Base-by-base conservation (phyloP, 2,888 invertebrate species). In the Calliscelio sp. region DNA sequence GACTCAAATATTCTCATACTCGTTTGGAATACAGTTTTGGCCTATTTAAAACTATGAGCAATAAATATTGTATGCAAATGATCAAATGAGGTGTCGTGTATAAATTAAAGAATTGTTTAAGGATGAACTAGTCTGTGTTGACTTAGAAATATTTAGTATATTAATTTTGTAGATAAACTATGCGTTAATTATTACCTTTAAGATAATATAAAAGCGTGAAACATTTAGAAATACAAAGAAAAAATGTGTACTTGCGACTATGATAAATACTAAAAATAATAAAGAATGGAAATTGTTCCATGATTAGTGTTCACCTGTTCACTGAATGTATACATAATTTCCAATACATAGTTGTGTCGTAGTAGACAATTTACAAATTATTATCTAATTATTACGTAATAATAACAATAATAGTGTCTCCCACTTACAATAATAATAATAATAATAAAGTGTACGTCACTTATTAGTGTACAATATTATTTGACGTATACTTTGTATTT, bases 61-160 rank as follows among this genome's bases (percentile, higher is more conserved):
- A 10, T 63, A 53, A 63, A 74, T 63, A 63, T 63, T 74, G 14
- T 25, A 38, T 51, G 61, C 18, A 61, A 61, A 61, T 61, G 51
- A 51, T 61, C 18, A 38, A 73, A 73, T 20, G 25, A 59, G 25
- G 25, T 25, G 38, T 44, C 16, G 38, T 24, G 59, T 49, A 49
- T 35, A 46, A 22, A 73, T 59, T 71, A 59, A 73, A 59, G 18
- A 59, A 49, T 59, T 57, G 46, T 59, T 71, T 59, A 14, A 46
- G 32, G 24, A 57, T 8, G 22, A 70, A 44, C 41, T 70, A 46
- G 57, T 46, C 16, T 5, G 8, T 20, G 44, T 53, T 51, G 11
- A 7, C 61, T 73, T 24, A 57, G 28, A 22, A 20, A 28, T 70
- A 70, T 57, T 44, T 55, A 24, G n/a, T 28, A n/a, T n/a, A 57